Evolutionary conservation across 2,797 vertebrate species (phyloP).

Genomic region (Channa striata): DNA sequence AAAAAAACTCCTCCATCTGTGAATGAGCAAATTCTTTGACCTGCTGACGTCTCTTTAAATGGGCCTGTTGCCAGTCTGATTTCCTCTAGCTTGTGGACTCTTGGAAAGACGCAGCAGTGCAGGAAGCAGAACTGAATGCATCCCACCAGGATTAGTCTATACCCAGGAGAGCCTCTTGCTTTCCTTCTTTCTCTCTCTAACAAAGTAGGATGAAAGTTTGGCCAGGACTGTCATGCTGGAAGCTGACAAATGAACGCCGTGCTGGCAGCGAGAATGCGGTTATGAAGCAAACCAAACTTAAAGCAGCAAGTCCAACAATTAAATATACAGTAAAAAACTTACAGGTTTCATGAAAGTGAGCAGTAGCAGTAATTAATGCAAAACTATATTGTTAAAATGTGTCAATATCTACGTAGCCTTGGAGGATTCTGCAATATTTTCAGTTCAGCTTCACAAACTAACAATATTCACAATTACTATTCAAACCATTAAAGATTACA

Average conservation of each 20-base stretch:
- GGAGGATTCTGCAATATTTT: no score
- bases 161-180: conserved; percentile 39
- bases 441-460: no score
- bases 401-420: neutral
- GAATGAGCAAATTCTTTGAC: conserved; percentile 2
- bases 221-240: conserved; percentile 38
- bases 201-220: conserved; percentile 49
- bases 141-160: conserved; percentile 38
- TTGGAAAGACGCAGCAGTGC: conserved; percentile 48
- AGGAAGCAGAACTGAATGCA: conserved; percentile 65
- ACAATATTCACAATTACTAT: neutral
- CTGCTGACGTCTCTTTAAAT: conserved; percentile 29
- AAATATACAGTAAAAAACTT: conserved; percentile 2
- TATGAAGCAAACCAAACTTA: conserved; percentile 54
- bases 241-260: conserved; percentile 44
- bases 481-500: neutral
- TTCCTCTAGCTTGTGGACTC: conserved; percentile 44
- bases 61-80: conserved; percentile 30
- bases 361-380: neutral
- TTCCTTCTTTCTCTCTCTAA: conserved; percentile 39
- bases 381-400: neutral
- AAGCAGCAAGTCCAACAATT: conserved; percentile 13
- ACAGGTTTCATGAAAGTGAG: conserved; percentile 9
- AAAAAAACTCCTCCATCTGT: neutral
- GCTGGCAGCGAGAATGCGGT: conserved; percentile 53